Conservation (phyloP, 2,113 vertebrate genomes). For the Seriola rivoliana region DNA sequence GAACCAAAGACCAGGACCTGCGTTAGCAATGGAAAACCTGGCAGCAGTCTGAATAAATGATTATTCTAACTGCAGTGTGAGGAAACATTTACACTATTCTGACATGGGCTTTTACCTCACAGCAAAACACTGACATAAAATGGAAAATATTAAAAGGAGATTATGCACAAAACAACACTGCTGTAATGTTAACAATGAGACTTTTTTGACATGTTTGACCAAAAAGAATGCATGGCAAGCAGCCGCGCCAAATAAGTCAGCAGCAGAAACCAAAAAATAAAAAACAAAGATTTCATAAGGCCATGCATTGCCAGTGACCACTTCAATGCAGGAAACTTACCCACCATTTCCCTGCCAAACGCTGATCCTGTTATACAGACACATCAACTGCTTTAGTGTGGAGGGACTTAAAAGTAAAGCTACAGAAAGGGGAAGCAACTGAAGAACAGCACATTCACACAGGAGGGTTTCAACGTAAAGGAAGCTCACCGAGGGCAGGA, state of each 20-base stretch:
- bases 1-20: conserved; percentile 34
- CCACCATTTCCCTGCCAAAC: conserved; percentile 73
- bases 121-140: conserved; percentile 9
- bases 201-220: background rate
- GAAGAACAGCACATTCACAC: background rate
- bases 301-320: conserved; percentile 44
- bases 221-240: conserved; percentile 15
- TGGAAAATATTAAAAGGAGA: conserved; percentile 18
- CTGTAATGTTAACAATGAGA: background rate
- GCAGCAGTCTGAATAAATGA: conserved; percentile 35
- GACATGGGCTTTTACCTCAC: conserved; percentile 28
- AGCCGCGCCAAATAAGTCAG: conserved; percentile 7
- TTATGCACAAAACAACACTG: background rate
- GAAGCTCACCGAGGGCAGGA: conserved; percentile 81
- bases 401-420: conserved; percentile 24
- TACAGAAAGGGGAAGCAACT: conserved; percentile 6
- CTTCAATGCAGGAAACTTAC: conserved; percentile 61
- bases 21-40: conserved; percentile 56
- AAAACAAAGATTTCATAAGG: background rate
- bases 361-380: conserved; percentile 73
- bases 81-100: conserved; percentile 45
- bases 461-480: background rate
- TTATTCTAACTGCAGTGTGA: conserved; percentile 36
- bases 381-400: conserved; percentile 53
- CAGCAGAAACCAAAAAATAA: conserved; percentile 1